Base-by-base conservation (phyloP, 2,797 vertebrate genomes). In the Clarias platycephalus region DNA sequence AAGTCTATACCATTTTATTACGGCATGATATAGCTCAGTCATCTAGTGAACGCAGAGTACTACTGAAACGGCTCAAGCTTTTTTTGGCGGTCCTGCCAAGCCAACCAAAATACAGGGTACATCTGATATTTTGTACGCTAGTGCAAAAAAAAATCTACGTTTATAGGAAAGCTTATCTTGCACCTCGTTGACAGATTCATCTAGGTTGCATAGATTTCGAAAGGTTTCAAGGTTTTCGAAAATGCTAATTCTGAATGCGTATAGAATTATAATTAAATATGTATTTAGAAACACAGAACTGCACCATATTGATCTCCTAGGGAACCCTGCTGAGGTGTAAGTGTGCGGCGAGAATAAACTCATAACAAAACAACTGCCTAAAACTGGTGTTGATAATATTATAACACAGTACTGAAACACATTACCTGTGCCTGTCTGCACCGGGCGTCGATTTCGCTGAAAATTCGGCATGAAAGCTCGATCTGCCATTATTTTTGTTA, bases 401-500 rank as follows among this genome's bases (percentile, higher is more conserved):
- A 24, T 5, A 34, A 34, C 22, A n/a, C 34, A 53, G 4, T 26
- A 63, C 18, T 9, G 58, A 63, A 62, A 31, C 31, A 34, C 16
- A 80, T 49, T 80, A 80, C 78, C 78, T 67, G 62, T 64, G 2
- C 20, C 60, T 28, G 34, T 67, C 40, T 28, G 66, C n/a, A 49
- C 40, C 18, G 1, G 49, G 6, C 13, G 12, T 58, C 0, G 28
- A 34, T 70, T 81, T 2, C 8, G 49, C 49, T n/a, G 26, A 70
- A 70, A 2, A 37, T 58, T 70, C 13, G 31, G 13, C 28, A 8
- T 81, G 13, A 37, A 81, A 34, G 62, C 31, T 80, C 78, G 28
- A 44, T 80, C 63, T 67, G 78, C 9, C 78, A 80, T 68, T 18
- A 13, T 24, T 13, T 64, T 64, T 66, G 58, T 63, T 26, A 26